These are phyloP conservation scores for Ammodramus savannarum DNA, from an alignment of 2,113 vertebrate genomes.

Conservation along the genomic window DNA sequence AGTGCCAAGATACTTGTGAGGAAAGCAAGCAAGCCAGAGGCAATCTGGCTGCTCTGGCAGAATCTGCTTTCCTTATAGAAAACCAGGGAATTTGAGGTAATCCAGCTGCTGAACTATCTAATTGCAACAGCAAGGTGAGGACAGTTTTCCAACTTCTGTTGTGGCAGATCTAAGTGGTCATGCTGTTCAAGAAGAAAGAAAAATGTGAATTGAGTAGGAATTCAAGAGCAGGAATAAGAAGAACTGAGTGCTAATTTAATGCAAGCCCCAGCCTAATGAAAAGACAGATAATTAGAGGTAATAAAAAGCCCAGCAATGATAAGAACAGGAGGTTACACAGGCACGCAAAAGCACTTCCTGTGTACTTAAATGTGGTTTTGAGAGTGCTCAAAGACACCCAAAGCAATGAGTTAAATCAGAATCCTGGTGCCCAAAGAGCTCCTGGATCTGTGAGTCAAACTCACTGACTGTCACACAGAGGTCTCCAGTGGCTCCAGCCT, in stretches of 20 bases:
- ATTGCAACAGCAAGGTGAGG: not conserved
- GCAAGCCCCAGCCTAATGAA: not conserved
- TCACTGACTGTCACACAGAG: not conserved
- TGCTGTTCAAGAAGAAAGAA: not conserved
- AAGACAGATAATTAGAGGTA: not conserved
- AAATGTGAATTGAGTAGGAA: not conserved
- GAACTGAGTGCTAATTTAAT: not conserved
- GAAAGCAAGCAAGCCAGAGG: not conserved
- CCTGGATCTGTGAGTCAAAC: not conserved
- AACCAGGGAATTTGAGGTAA: not conserved
- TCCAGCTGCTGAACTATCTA: not conserved
- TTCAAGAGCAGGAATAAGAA: not conserved
- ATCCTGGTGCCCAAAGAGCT: not conserved
- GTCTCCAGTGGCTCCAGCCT: not conserved
- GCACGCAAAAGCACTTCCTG: not conserved
- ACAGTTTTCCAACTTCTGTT: not conserved
- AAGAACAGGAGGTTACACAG: not conserved
- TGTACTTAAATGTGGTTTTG: not conserved
- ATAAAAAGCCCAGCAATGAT: not conserved
- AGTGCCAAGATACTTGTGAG: not conserved
- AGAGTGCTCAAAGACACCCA: fast-evolving
- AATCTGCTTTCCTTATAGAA: not conserved
- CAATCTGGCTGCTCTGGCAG: not conserved
- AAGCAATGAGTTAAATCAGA: not conserved
- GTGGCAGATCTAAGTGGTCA: not conserved